Evolutionary conservation across 2,113 vertebrate species (phyloP).

Genomic region (Sinocyclocheilus grahami): DNA sequence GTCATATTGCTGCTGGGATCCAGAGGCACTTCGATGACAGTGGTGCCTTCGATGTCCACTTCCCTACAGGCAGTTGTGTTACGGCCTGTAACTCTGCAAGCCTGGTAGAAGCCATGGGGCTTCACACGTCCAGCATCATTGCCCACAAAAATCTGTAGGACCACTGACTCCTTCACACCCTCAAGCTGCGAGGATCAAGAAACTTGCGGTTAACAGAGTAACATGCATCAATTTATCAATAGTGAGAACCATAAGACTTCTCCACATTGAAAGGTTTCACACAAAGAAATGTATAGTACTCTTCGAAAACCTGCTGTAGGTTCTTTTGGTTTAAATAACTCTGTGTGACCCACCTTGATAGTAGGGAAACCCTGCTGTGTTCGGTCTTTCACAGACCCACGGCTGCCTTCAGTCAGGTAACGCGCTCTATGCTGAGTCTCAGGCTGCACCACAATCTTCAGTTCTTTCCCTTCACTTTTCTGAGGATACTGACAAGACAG

Average conservation of each 20-base stretch:
- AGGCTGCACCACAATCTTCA: constrained; percentile 95
- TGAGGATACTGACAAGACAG: constrained; percentile 89
- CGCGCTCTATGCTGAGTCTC: constrained; percentile 96
- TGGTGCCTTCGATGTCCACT: constrained; percentile 94
- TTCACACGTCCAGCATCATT: constrained; percentile 94
- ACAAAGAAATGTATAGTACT: neutral
- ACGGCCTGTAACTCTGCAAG: constrained; percentile 93
- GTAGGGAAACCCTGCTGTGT: constrained; percentile 97
- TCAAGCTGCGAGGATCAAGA: constrained; percentile 81
- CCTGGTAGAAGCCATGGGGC: constrained; percentile 99
- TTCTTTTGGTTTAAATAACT: neutral
- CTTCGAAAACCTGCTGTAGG: neutral
- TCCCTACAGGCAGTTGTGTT: constrained; percentile 98
- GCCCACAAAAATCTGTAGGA: constrained; percentile 94
- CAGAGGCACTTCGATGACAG: constrained; percentile 94
- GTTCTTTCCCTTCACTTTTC: constrained; percentile 92
- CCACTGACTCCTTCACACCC: constrained; percentile 91
- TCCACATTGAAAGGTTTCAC: neutral
- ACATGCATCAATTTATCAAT: neutral
- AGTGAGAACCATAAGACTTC: neutral
- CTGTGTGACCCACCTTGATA: constrained; percentile 81
- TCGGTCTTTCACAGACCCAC: constrained; percentile 95
- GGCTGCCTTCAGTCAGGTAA: constrained; percentile 96
- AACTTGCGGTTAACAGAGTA: constrained; percentile 7
- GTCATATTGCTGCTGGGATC: constrained; percentile 95